Evolutionary conservation across 1,140 invertebrate species (phyloP).

Genomic region (Adelges cooleyi): DNA sequence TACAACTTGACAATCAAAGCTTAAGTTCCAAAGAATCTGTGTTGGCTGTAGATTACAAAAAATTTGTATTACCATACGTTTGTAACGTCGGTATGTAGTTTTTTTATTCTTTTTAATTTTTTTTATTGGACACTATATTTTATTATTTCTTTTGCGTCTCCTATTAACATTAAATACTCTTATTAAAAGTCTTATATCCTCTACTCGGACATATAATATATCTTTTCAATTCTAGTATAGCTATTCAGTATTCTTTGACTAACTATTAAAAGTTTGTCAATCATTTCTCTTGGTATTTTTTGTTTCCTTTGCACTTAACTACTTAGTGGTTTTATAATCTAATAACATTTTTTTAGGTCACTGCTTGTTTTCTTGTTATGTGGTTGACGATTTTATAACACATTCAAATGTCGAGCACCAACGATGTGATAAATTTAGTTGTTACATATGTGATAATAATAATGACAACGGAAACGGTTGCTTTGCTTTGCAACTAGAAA

Average conservation of each 20-base stretch:
- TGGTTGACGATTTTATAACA: not conserved
- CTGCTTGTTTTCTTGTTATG: not conserved
- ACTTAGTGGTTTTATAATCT: too few species aligned
- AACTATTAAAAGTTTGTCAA: too few species aligned
- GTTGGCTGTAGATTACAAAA: not conserved
- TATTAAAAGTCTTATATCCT: too few species aligned
- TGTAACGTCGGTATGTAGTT: constrained; percentile 3
- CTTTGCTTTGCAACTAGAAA: not conserved
- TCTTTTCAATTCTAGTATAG: too few species aligned
- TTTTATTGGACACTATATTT: too few species aligned
- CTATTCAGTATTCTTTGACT: too few species aligned
- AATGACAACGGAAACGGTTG: not conserved
- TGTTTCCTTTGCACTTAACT: not conserved
- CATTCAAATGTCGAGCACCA: not conserved
- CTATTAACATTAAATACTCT: too few species aligned
- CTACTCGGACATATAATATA: too few species aligned
- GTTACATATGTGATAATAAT: constrained; percentile 13
- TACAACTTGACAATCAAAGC: not conserved
- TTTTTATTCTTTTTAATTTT: too few species aligned
- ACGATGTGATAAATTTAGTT: constrained; percentile 12
- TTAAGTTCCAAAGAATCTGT: not conserved
- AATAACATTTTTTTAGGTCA: not conserved
- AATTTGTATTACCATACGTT: not conserved
- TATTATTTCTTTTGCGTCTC: too few species aligned
- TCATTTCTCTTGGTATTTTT: too few species aligned